These are phyloP conservation scores for Panulirus ornatus DNA, from an alignment of 1,140 invertebrate genomes.

Conservation along the genomic window DNA sequence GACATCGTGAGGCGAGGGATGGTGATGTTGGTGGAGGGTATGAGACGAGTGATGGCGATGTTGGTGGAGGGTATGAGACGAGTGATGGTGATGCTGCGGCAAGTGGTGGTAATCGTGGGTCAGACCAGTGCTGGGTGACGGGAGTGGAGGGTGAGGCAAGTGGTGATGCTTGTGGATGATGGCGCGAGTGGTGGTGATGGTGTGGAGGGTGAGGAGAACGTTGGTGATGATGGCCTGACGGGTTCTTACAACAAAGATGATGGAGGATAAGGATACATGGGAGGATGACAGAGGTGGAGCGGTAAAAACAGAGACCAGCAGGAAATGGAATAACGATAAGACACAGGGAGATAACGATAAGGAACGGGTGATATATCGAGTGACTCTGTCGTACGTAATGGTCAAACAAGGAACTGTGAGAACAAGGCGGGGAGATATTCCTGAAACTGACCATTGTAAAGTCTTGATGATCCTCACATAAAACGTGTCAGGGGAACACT, in stretches of 20 bases:
- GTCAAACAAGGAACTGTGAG: too few relatives aligned
- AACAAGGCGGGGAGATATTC: too few relatives aligned
- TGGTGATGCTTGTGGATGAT: not conserved
- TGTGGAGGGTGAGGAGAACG: not conserved
- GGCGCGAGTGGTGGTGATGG: not conserved
- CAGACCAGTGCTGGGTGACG: not conserved
- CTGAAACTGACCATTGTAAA: too few relatives aligned
- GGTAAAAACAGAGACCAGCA: not conserved
- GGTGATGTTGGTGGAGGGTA: not conserved
- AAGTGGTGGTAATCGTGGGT: not conserved
- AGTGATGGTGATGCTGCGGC: not conserved
- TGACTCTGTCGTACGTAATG: too few relatives aligned
- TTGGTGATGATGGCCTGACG: not conserved
- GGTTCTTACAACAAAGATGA: not conserved
- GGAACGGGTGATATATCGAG: too few relatives aligned
- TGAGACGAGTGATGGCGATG: not conserved
- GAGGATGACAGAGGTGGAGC: not conserved
- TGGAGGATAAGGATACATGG: not conserved
- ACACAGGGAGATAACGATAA: too few relatives aligned
- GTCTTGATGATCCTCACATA: too few relatives aligned
- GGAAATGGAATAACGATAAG: too few relatives aligned
- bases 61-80: not conserved
- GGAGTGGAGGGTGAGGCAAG: too few relatives aligned
- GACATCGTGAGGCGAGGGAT: not conserved
- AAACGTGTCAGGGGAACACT: too few relatives aligned